A percentile compares a stretch with the other conserved stretches of the same genome.
phyloP scores from a whole-genome alignment of 1,140 invertebrate species.

The Drosophila triauraria region DNA sequence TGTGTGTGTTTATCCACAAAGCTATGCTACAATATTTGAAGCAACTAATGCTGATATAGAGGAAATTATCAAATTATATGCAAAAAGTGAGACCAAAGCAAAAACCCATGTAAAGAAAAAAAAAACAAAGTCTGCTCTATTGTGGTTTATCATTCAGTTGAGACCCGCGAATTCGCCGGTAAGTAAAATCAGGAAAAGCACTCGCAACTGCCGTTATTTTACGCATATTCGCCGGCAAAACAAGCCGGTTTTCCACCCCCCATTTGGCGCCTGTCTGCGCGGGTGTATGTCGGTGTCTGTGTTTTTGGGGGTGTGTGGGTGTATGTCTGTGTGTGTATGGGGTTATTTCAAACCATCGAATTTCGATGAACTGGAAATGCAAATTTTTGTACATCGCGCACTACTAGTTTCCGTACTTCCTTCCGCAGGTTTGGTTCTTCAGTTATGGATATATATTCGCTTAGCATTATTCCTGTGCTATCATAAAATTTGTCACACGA shows the following conservation, averaged over 20 bases:
- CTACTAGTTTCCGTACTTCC: slow-evolving; percentile 7
- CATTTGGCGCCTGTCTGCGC: slow-evolving; percentile 60
- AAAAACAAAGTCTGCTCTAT: slow-evolving; percentile 7
- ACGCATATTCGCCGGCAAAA: slow-evolving; percentile 73
- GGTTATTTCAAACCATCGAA: slow-evolving; percentile 48
- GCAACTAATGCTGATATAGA: slow-evolving; percentile 39
- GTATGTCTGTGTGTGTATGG: slow-evolving; percentile 34
- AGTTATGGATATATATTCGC: slow-evolving; percentile 17
- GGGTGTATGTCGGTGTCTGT: slow-evolving; percentile 9
- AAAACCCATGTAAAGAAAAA: slow-evolving; percentile 3
- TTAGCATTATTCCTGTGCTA: slow-evolving; percentile 5
- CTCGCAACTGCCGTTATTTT: slow-evolving; percentile 48
- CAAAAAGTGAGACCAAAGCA: slow-evolving; percentile 17
- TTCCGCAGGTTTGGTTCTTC: slow-evolving; percentile 11
- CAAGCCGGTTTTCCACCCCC: slow-evolving; percentile 52
- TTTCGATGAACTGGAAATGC: slow-evolving; percentile 55
- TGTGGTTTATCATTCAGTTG: slow-evolving; percentile 5
- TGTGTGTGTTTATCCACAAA: slow-evolving; percentile 40
- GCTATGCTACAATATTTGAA: slow-evolving; percentile 31
- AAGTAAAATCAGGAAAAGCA: slow-evolving; percentile 48
- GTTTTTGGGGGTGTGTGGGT: slow-evolving; percentile 15
- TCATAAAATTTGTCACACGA: slow-evolving; percentile 37
- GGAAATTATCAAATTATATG: slow-evolving; percentile 30
- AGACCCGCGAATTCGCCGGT: slow-evolving; percentile 48
- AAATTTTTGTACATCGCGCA: slow-evolving; percentile 28